Conservation (phyloP, 1,140 invertebrate species). For the Scaptomyza graminum region DNA sequence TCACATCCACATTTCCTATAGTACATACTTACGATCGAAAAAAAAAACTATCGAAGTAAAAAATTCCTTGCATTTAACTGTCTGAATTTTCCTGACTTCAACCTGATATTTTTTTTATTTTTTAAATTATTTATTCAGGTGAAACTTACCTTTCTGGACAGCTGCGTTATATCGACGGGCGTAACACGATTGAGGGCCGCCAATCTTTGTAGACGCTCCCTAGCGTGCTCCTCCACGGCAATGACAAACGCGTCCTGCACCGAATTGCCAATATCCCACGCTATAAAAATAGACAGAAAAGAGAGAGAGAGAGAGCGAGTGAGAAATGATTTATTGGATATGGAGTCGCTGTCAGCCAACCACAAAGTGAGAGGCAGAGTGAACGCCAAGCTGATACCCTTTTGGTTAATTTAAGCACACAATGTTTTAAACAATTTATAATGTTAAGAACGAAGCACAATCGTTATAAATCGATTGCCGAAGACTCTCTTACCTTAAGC, state of each 20-base stretch:
- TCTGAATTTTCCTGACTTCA: too few species aligned
- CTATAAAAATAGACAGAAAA: slow-evolving; percentile 85
- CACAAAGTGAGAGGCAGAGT: background rate
- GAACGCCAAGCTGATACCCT: too few species aligned
- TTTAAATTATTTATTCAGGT: background rate
- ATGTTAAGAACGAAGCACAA: too few species aligned
- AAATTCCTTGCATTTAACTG: too few species aligned
- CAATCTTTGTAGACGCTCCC: slow-evolving; percentile 94
- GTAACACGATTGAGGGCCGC: slow-evolving; percentile 95
- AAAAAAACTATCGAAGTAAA: too few species aligned
- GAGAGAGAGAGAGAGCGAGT: background rate
- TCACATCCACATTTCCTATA: too few species aligned
- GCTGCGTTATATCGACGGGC: slow-evolving; percentile 97
- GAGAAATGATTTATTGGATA: slow-evolving; percentile 46
- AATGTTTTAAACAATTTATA: too few species aligned
- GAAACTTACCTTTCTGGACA: slow-evolving; percentile 92
- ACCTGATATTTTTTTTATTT: too few species aligned
- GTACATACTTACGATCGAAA: too few species aligned
- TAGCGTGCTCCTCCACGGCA: slow-evolving; percentile 96
- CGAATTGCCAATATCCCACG: slow-evolving; percentile 93
- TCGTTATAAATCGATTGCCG: too few species aligned
- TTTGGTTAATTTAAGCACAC: too few species aligned
- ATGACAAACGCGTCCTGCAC: slow-evolving; percentile 99
- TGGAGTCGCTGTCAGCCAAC: slow-evolving; percentile 29
- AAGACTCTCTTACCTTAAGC: too few species aligned